Conservation (phyloP, 2,888 invertebrate genomes). For the Orthosia incerta region DNA sequence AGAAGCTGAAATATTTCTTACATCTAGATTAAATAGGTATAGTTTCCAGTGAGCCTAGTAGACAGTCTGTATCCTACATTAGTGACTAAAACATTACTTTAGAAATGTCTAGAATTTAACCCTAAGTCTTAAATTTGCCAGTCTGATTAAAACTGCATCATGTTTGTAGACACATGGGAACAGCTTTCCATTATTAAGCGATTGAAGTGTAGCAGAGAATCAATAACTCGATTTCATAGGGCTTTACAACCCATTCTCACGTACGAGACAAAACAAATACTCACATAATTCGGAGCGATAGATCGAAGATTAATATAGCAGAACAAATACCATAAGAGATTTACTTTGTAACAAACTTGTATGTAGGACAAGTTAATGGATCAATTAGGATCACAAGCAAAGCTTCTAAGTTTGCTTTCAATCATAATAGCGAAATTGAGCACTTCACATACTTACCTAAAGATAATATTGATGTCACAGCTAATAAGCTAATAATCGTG, state of each 20-base stretch:
- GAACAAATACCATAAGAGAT: slow-evolving; percentile 13
- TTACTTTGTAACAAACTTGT: slow-evolving; percentile 23
- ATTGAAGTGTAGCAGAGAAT: neutral
- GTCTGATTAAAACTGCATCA: neutral
- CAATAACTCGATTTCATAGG: slow-evolving; percentile 6
- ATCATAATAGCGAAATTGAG: neutral
- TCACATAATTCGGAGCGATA: neutral
- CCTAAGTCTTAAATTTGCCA: neutral
- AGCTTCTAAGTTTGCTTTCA: slow-evolving; percentile 14
- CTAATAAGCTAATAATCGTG: neutral
- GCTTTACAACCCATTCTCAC: neutral
- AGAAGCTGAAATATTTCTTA: too few relatives aligned
- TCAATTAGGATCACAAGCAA: slow-evolving; percentile 21
- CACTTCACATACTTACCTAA: too few relatives aligned
- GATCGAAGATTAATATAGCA: slow-evolving; percentile 3
- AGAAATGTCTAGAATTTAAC: too few relatives aligned
- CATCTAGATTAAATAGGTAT: too few relatives aligned
- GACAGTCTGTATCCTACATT: too few relatives aligned
- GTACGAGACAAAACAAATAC: slow-evolving; percentile 27
- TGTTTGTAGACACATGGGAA: neutral
- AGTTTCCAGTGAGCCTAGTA: too few relatives aligned
- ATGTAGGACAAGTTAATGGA: neutral
- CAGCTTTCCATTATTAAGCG: neutral
- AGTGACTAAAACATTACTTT: too few relatives aligned
- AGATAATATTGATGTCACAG: neutral